Base-by-base conservation (phyloP, 2,888 invertebrate genomes). In the Acrobasis consociella region DNA sequence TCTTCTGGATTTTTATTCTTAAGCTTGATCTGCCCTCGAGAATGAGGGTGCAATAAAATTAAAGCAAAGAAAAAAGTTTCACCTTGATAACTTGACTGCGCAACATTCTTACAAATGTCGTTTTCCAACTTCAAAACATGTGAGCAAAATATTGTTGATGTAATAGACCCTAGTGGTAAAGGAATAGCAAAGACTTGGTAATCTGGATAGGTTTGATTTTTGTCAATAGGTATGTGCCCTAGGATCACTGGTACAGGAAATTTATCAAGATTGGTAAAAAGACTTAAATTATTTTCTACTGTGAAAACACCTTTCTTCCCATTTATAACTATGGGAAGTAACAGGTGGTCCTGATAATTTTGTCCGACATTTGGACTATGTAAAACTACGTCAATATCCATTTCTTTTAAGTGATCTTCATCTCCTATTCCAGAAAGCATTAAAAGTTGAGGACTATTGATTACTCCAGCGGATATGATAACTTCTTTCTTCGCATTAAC, bases 341-440 rank as follows among this genome's bases (percentile, higher is more conserved):
- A 16, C 9, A 79, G 59, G 63, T 86, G 86, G 62, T 87, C 81
- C 72, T 85, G 84, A 17, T 86, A 62, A 58, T 81, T 80, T 17
- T 70, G 60, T 0, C 86, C 86, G 3, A 86, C 86, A 10, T 72
- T 69, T n/a, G 80, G 78, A 0, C 75, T 70, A 65, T 84, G 68
- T 8, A 75, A 55, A 5, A 79, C 39, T 0, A 76, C 71, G 13
- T 71, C 42, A 10, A 85, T 82, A 10, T 71, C 69, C n/a, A 74
- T 66, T 42, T 75, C 69, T 3, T 66, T 39, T 9, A 85, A 70
- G 69, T 84, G 75, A 0, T 74, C 59, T 16, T 66, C 72, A 9
- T 80, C 84, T 5, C 85, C 85, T 10, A 86, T 71, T 3, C 85
- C 84, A 0, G 84, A 85, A 7, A 81, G 52, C 82, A 86, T 82